Evolutionary conservation across 2,888 invertebrate species (phyloP).

Genomic region (Apodemia mormo): DNA sequence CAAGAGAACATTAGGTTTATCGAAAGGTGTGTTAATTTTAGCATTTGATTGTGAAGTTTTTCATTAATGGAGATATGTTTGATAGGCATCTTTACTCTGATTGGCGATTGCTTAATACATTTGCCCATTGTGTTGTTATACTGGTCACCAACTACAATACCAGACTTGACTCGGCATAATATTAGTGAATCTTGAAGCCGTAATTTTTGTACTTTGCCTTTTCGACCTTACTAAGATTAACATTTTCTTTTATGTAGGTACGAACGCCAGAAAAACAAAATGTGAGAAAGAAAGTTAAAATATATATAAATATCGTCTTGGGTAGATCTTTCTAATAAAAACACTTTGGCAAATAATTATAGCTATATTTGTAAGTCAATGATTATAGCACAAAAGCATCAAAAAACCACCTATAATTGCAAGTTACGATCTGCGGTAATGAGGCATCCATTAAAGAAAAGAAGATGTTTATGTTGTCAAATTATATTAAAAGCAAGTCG

Average conservation of each 20-base stretch:
- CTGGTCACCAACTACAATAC: no score
- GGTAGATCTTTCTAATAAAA: background rate
- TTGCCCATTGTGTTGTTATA: no score
- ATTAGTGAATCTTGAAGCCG: no score
- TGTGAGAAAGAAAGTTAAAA: background rate
- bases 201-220: no score
- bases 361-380: background rate
- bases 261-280: no score
- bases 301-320: background rate
- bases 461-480: conserved; percentile 8
- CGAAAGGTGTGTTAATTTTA: background rate
- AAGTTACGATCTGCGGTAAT: background rate
- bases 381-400: background rate
- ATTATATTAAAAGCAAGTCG: background rate
- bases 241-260: no score
- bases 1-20: background rate
- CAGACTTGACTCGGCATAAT: no score
- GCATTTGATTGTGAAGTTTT: background rate
- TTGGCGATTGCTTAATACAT: no score
- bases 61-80: background rate
- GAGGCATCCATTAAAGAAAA: background rate
- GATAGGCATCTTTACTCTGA: no score
- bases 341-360: background rate
- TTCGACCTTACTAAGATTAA: no score
- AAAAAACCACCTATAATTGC: background rate